Evolutionary conservation across 2,797 vertebrate species (phyloP), one percentile per base, ranked within the genome.

Genomic region (Ceryle rudis): DNA sequence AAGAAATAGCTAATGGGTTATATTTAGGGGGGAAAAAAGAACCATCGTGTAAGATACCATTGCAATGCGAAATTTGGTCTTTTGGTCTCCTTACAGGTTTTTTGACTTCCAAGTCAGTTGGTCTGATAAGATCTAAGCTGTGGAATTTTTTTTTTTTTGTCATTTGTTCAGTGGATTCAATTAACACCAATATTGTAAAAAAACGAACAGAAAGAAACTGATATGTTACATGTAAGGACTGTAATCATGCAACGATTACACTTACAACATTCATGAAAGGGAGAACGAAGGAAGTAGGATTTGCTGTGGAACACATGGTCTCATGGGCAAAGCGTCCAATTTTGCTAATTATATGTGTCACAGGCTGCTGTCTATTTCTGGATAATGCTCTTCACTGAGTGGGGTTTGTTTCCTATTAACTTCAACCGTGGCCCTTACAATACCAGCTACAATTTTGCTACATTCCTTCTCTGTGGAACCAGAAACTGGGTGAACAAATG

Each of bases 311-410:
- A 69, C 82, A 71, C 77, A 29, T 23, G 15, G 61, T 94, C 88
- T 91, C 74, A 47, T 89, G 93, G 78, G 88, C 67, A 93, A 87
- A 95, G 52, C 71, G 52, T 94, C 78, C 86, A 82, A 57, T 95
- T 95, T 90, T 64, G 89, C 71, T 94, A 82, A 89, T 94, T 93
- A 80, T 86, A 64, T 60, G 0, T 90, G 83, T 85, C 83, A 80
- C 73, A 87, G 74, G 81, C 94, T 94, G 77, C 85, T 85, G 77
- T 84, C 82, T 90, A 1, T 89, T 94, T 93, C 83, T 97, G 89
- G 94, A 54, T 89, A 89, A 82, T 54, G 67, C 64, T 67, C 74
- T 87, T 66, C 81, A 51, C 73, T 82, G 86, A 81, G 52, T 49
- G 84, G 70, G 15, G 33, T 84, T 96, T 94, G 61, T 74, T 92